Evolutionary conservation across 2,888 invertebrate species (phyloP), one percentile per base, ranked within the genome.

Genomic region (Plebejus argus): DNA sequence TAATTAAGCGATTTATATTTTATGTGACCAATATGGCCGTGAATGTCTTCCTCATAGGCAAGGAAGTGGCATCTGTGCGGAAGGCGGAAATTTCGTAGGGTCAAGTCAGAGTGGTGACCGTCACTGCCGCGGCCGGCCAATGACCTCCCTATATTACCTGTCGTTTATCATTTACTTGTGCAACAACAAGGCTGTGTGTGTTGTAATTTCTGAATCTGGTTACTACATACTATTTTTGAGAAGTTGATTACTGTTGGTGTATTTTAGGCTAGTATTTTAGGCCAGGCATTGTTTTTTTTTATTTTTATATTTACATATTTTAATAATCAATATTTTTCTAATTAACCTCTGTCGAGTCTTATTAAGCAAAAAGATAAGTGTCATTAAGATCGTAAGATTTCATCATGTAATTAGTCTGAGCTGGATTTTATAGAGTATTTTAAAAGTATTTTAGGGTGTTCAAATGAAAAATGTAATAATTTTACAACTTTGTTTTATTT

Each of bases 401-500:
- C 15, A 6, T 53, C 18, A 18, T 18, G 5, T 53, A 18, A 5
- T 53, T 15, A 12, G 53, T 18, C 18, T 18, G 15, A 53, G 53
- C 53, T 53, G 5, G 4, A 18, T 53, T 15, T 53, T 5, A 53
- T 18, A 53, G 4, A 53, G 15, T 53, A 58, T n/a, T 58, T 58
- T 58, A 7, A 12, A 23, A 23, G 12, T 61, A 61, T 61, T n/a
- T 28, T 18, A 20, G 28, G 28, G 49, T 23, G 23, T 23, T 49
- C 53, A 80, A 81, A 79, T 81, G 78, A 81, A 81, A 82, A 79
- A 77, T 74, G 70, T 82, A 81, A 83, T 89, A 89, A 90, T 91
- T 93, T 93, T 93, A 92, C 90, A 92, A 92, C 88, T 91, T 91
- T 92, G 89, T 91, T 93, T 91, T 94, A 94, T 94, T 95, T 96